phyloP scores from a whole-genome alignment of 2,113 vertebrate species.

The Corvus hawaiiensis region DNA sequence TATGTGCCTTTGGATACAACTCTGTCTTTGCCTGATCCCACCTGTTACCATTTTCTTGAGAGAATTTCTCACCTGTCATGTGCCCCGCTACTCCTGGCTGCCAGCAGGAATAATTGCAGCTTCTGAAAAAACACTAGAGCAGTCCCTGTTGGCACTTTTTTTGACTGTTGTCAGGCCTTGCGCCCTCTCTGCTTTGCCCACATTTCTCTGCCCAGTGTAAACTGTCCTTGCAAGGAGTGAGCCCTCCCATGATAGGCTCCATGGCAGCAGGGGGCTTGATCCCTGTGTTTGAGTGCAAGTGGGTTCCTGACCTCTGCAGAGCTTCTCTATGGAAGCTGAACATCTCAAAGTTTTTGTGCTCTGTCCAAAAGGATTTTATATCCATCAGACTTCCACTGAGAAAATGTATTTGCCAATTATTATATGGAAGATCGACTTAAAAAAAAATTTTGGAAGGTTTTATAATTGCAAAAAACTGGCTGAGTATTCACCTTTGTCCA shows the following conservation, averaged over 20 bases:
- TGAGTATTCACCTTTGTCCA: neutral
- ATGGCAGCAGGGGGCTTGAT: neutral
- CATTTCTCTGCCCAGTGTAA: neutral
- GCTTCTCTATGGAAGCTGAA: neutral
- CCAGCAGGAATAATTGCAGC: neutral
- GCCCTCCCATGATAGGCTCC: neutral
- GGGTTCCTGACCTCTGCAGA: neutral
- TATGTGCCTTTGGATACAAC: neutral
- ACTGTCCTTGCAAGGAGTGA: neutral
- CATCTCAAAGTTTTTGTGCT: neutral
- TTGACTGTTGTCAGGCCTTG: neutral
- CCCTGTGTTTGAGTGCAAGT: rapidly evolving
- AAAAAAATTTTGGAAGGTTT: neutral
- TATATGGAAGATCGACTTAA: neutral
- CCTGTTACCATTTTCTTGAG: neutral
- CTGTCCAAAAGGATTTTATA: neutral
- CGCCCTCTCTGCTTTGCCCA: rapidly evolving
- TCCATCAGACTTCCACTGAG: neutral
- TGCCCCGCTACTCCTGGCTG: neutral
- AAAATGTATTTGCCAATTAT: neutral
- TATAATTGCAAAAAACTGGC: neutral
- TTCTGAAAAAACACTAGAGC: neutral
- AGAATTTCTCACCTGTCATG: neutral
- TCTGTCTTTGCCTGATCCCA: neutral
- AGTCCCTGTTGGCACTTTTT: neutral